phyloP scores from a whole-genome alignment of 2,113 vertebrate species.

The Genyomyrus donnyi region DNA sequence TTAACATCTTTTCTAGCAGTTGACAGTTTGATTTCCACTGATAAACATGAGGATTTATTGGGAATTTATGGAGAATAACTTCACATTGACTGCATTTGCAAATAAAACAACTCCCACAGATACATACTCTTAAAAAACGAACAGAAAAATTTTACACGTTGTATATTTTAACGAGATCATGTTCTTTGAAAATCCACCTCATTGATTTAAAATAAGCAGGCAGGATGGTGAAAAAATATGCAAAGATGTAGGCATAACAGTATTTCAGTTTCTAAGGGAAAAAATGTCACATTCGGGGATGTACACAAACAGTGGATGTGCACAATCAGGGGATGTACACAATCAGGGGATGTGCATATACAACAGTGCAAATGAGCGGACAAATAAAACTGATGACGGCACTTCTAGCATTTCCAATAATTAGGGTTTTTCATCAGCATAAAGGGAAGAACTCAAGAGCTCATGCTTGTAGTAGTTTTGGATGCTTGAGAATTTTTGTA shows the following conservation, averaged over 20 bases:
- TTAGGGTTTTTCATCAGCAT: background rate
- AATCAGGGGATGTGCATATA: too few species aligned
- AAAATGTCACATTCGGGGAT: background rate
- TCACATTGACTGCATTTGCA: background rate
- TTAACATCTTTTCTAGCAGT: background rate
- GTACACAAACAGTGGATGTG: too few species aligned
- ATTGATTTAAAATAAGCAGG: background rate
- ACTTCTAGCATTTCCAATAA: background rate
- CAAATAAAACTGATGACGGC: background rate
- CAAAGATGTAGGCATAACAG: background rate
- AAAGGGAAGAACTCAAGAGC: background rate
- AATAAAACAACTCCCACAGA: background rate
- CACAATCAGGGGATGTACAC: background rate
- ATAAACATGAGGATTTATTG: background rate
- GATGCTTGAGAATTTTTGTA: background rate
- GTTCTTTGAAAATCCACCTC: background rate
- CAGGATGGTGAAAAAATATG: background rate
- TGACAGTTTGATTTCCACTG: background rate
- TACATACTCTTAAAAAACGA: background rate
- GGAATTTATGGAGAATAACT: background rate
- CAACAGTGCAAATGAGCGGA: background rate
- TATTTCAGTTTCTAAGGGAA: background rate
- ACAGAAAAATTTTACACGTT: background rate
- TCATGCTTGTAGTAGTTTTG: background rate
- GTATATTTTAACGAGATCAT: background rate